phyloP scores from a whole-genome alignment of 2,113 vertebrate genomes.

The Rhodinocichla rosea region DNA sequence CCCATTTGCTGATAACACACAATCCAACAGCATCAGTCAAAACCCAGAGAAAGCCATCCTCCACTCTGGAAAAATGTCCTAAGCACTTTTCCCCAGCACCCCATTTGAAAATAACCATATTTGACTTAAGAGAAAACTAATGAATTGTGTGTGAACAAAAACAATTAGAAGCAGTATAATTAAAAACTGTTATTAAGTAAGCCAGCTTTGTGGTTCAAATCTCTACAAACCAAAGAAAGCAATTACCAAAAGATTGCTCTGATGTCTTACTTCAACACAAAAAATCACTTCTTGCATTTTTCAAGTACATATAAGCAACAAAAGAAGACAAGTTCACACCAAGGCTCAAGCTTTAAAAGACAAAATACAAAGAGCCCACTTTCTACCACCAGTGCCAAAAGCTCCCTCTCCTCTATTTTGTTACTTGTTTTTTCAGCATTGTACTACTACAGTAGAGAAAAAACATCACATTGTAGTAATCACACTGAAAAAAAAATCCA shows the following conservation, averaged over 20 bases:
- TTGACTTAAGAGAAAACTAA: conserved; percentile 11
- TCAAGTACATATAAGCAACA: not conserved
- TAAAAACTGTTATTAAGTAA: conserved; percentile 15
- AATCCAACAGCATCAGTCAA: not conserved
- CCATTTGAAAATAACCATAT: not conserved
- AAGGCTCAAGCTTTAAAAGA: not conserved
- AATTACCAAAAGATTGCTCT: conserved; percentile 10
- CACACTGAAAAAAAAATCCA: not conserved
- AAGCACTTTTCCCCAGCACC: not conserved
- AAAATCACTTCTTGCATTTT: not conserved
- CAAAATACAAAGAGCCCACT: not conserved
- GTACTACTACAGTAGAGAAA: not conserved
- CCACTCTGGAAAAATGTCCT: not conserved
- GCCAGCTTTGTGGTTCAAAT: conserved; percentile 21
- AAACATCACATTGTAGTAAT: not conserved
- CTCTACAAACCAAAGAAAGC: conserved; percentile 21
- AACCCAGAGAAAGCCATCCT: not conserved
- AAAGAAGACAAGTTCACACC: not conserved
- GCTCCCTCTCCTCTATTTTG: not conserved
- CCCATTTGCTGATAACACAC: not conserved
- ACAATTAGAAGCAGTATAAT: not conserved
- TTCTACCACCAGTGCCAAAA: not conserved
- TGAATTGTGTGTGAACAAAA: conserved; percentile 4
- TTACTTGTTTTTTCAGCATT: not conserved
- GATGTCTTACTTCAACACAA: not conserved